These are phyloP conservation scores for Knipowitschia caucasica DNA, from an alignment of 2,797 vertebrate species.

Conservation along the genomic window DNA sequence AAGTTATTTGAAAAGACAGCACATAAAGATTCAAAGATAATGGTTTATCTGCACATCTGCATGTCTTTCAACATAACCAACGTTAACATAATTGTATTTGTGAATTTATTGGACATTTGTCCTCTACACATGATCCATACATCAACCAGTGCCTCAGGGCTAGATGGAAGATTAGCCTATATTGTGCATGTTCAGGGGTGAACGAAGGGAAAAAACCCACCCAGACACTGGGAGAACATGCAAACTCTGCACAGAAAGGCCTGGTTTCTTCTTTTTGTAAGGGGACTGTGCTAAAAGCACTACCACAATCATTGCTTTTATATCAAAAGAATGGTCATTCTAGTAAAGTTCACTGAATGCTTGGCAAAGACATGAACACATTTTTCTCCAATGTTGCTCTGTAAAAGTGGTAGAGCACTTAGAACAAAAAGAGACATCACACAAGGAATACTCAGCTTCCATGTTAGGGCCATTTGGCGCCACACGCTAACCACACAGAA, in stretches of 20 bases:
- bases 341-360: not conserved
- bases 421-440: constrained; percentile 37
- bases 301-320: not conserved
- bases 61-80: too few species aligned
- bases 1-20: not conserved
- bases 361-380: not conserved
- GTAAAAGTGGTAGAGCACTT: constrained; percentile 14
- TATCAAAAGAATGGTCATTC: not conserved
- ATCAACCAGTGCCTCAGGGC: not conserved
- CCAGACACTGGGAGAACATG: not conserved
- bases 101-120: too few species aligned
- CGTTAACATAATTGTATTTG: too few species aligned
- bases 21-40: not conserved
- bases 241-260: not conserved
- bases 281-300: not conserved
- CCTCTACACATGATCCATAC: not conserved
- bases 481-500: constrained; percentile 59
- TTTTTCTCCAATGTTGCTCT: constrained; percentile 6
- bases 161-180: not conserved
- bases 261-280: not conserved
- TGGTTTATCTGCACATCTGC: not conserved
- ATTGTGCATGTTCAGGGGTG: not conserved
- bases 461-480: constrained; percentile 66
- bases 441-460: constrained; percentile 54
- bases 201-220: not conserved